A percentile compares a stretch with the other conserved stretches of the same genome.
Conservation (phyloP, 2,888 invertebrate species). For the Chloromyia formosa region DNA sequence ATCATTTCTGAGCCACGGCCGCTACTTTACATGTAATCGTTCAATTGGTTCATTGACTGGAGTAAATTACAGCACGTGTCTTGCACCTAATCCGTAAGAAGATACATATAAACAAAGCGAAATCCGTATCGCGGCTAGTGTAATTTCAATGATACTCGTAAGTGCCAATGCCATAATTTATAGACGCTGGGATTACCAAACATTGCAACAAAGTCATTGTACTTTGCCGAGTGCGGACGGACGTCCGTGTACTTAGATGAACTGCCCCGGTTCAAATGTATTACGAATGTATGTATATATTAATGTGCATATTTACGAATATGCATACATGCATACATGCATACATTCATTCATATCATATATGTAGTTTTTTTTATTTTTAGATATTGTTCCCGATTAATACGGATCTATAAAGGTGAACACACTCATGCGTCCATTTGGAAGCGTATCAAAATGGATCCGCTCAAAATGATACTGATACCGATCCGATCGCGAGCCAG, state of each 20-base stretch:
- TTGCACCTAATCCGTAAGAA: slow-evolving; percentile 19
- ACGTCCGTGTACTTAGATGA: slow-evolving; percentile 17
- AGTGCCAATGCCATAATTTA: slow-evolving; percentile 15
- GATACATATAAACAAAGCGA: slow-evolving; percentile 21
- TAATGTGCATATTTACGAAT: too few relatives aligned
- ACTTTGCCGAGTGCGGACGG: slow-evolving; percentile 10
- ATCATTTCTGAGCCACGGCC: background rate
- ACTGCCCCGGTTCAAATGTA: background rate
- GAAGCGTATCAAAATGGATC: too few relatives aligned
- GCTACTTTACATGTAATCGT: background rate
- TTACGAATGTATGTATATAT: too few relatives aligned
- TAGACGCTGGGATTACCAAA: slow-evolving; percentile 13
- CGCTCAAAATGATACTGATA: too few relatives aligned
- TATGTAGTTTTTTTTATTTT: too few relatives aligned
- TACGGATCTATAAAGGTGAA: too few relatives aligned
- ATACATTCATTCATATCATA: too few relatives aligned
- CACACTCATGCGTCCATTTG: too few relatives aligned
- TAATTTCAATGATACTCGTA: slow-evolving; percentile 1
- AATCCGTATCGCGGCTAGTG: slow-evolving; percentile 13
- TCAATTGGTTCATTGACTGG: slow-evolving; percentile 42
- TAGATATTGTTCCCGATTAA: too few relatives aligned
- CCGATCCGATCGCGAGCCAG: too few relatives aligned
- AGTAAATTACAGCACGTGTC: slow-evolving; percentile 40
- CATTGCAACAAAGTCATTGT: slow-evolving; percentile 29
- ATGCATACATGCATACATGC: too few relatives aligned